Evolutionary conservation across 2,113 vertebrate genomes (phyloP).

Genomic region (Nothobranchius kuhntae): DNA sequence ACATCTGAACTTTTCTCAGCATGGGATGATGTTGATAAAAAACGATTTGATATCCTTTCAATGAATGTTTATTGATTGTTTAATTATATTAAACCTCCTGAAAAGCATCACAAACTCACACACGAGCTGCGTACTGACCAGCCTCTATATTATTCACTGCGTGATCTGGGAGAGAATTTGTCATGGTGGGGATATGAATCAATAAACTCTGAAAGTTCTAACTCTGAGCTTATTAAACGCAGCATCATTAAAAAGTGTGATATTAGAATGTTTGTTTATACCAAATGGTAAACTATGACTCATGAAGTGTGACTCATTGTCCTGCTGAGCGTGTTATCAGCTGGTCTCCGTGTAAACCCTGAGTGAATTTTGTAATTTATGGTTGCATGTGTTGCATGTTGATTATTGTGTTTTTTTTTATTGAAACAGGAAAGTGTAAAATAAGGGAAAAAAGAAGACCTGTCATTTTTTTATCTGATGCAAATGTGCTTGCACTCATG

Average conservation of each 20-base stretch:
- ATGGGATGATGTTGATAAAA: no score
- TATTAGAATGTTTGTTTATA: conserved; percentile 28
- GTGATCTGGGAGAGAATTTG: conserved; percentile 10
- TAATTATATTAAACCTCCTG: not conserved
- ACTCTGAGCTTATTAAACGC: conserved; percentile 19
- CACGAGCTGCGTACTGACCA: no score
- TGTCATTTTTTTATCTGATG: conserved; percentile 13
- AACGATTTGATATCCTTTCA: no score
- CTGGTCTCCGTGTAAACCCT: conserved; percentile 22
- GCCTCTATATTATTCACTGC: not conserved
- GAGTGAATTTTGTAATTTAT: conserved; percentile 27
- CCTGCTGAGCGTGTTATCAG: conserved; percentile 33
- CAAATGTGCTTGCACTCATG: conserved; percentile 45
- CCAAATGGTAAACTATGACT: conserved; percentile 44
- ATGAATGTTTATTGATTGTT: no score
- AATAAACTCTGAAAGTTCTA: conserved; percentile 15
- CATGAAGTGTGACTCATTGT: conserved; percentile 47
- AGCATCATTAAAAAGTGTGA: conserved; percentile 6
- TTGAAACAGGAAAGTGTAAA: conserved; percentile 9
- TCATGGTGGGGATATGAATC: conserved; percentile 14
- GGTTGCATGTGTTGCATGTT: conserved; percentile 25
- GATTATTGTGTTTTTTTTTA: not conserved
- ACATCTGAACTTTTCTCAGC: no score
- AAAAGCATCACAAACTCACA: conserved; percentile 18
- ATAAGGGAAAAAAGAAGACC: conserved; percentile 18